Base-by-base conservation (phyloP, 1,140 invertebrate genomes). In the Kradibia gibbosae region DNA sequence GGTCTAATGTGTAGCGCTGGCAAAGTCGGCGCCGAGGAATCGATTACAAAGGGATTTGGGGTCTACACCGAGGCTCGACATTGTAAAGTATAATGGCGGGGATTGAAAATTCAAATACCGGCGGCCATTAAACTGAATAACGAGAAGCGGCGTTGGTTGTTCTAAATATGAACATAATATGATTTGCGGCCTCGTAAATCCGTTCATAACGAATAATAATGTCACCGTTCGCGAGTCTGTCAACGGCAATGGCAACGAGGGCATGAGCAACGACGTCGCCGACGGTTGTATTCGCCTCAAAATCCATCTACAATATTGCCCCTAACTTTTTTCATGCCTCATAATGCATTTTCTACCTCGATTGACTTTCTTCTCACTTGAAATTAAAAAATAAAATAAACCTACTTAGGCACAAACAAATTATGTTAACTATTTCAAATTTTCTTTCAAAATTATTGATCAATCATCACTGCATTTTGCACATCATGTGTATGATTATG, bases 351-450 rank as follows among this genome's bases (percentile, higher is more conserved):
- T 25, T 39, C 15, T 7, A 28, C 25, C 65, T 34, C 36, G 65
- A 1, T 48, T n/a, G 53, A 48, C 36, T 57, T 83, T 78, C 84
- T 75, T 74, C 70, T 17, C 48, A 20, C 79, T 42, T 87, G 87
- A 91, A 91, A 91, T 91, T 91, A 91, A 91, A 91, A 90, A 91
- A 91, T 91, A 91, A 91, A 91, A 91, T 89, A 91, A 89, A 89
- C 85, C 85, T 74, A 57, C 31, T 70, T 20, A 48, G 31, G 71
- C 57, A 25, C 34, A 15, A 28, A 36, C n/a, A n/a, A n/a, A n/a
- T n/a, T n/a, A n/a, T n/a, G n/a, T n/a, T n/a, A n/a, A n/a, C n/a
- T n/a, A n/a, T n/a, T n/a, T n/a, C n/a, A n/a, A n/a, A n/a, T n/a
- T n/a, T n/a, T n/a, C n/a, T n/a, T n/a, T n/a, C n/a, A n/a, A n/a